Conservation (phyloP, 2,113 vertebrate genomes). For the Scytalopus superciliaris region DNA sequence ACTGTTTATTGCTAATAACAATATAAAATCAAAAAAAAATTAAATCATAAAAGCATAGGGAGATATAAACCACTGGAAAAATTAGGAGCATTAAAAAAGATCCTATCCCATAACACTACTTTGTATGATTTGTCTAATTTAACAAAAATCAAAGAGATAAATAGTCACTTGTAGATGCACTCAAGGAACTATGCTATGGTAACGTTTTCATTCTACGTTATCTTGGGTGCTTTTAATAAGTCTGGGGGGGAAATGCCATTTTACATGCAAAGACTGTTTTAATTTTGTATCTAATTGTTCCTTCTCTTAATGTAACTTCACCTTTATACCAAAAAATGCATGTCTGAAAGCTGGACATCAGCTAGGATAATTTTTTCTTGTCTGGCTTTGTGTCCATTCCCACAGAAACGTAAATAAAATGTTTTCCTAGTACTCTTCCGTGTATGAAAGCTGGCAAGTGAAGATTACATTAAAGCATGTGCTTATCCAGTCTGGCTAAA, state of each 20-base stretch:
- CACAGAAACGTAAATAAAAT: background rate
- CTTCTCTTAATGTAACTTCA: background rate
- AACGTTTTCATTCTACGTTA: background rate
- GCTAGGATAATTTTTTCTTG: background rate
- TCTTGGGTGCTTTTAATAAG: background rate
- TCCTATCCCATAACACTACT: accelerated
- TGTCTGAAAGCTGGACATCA: background rate
- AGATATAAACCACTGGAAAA: background rate
- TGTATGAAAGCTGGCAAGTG: background rate
- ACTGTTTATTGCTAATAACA: background rate
- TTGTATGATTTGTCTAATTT: background rate
- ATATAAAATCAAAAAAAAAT: background rate
- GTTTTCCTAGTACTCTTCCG: background rate
- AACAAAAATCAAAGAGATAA: background rate
- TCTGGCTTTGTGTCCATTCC: background rate
- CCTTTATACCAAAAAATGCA: background rate
- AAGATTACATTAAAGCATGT: background rate
- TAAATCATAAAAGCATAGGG: background rate
- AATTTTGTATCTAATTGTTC: background rate
- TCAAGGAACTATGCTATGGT: background rate
- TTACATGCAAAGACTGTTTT: background rate
- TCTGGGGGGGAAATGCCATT: background rate
- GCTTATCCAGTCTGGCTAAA: background rate
- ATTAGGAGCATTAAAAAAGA: background rate
- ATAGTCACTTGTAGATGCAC: background rate